These are phyloP conservation scores for Dicycla oo DNA, from an alignment of 2,888 invertebrate species.

Conservation along the genomic window DNA sequence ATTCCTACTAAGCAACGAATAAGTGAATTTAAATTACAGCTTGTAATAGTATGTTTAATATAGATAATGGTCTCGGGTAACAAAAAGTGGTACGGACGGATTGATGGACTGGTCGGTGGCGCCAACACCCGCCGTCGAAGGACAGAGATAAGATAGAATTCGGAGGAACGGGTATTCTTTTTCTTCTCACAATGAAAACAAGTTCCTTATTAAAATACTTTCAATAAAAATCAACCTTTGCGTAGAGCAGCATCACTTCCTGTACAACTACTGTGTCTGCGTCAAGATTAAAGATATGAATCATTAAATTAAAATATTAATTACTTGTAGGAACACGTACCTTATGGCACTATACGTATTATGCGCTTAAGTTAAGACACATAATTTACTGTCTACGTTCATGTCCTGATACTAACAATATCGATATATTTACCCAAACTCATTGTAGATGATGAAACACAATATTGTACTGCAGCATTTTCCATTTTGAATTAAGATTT, in stretches of 20 bases:
- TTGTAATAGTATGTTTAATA: constrained; percentile 57
- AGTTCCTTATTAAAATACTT: constrained; percentile 47
- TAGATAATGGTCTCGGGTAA: constrained; percentile 59
- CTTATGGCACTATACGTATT: constrained; percentile 25
- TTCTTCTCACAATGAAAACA: constrained; percentile 28
- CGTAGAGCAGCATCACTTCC: constrained; percentile 48
- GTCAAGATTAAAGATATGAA: constrained; percentile 51
- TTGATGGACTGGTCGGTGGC: constrained; percentile 54
- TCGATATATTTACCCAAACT: not conserved
- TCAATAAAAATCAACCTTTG: constrained; percentile 46
- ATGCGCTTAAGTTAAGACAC: not conserved
- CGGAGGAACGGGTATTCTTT: constrained; percentile 37
- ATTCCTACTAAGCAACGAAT: constrained; percentile 54
- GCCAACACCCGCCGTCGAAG: constrained; percentile 52
- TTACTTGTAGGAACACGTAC: constrained; percentile 26
- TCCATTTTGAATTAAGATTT: constrained; percentile 26
- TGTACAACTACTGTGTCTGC: constrained; percentile 38
- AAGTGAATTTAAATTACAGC: constrained; percentile 64
- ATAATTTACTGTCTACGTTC: constrained; percentile 11
- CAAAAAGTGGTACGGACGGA: constrained; percentile 61
- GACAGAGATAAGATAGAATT: constrained; percentile 57
- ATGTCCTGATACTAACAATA: not conserved
- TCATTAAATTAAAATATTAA: constrained; percentile 57
- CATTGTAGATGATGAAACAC: not conserved
- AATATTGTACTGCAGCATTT: constrained; percentile 12